These are phyloP conservation scores for Euthynnus affinis DNA, from an alignment of 2,797 vertebrate species.

Conservation along the genomic window DNA sequence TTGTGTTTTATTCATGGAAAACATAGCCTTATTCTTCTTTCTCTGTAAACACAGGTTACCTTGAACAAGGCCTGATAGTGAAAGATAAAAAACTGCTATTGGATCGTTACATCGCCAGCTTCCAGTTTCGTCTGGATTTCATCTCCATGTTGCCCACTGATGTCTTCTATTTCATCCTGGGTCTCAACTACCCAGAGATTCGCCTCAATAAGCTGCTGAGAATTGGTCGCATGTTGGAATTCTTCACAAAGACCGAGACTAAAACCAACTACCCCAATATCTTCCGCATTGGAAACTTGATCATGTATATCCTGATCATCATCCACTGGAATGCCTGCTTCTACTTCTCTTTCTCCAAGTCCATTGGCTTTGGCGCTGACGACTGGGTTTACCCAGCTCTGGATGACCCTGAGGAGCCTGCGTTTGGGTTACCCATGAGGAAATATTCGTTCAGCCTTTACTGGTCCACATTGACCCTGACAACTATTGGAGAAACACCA, in stretches of 20 bases:
- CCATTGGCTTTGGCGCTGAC: constrained; percentile 95
- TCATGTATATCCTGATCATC: constrained; percentile 99
- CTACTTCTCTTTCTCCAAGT: constrained; percentile 96
- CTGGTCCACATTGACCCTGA: constrained; percentile 97
- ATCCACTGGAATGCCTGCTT: constrained; percentile 99
- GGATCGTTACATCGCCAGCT: constrained; percentile 86
- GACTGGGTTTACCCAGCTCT: constrained; percentile 96
- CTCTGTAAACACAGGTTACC: constrained; percentile 86
- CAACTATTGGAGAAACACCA: constrained; percentile 97
- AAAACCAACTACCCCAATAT: constrained; percentile 98
- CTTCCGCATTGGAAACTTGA: constrained; percentile 95
- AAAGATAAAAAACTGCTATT: constrained; percentile 90
- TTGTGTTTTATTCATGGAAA: background rate
- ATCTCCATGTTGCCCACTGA: constrained; percentile 95
- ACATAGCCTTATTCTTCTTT: background rate
- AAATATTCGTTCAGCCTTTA: constrained; percentile 98
- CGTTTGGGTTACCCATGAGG: constrained; percentile 90
- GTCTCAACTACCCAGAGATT: constrained; percentile 95
- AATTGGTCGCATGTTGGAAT: constrained; percentile 95
- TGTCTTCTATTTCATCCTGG: constrained; percentile 89
- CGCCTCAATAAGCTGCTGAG: constrained; percentile 94
- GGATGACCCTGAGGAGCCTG: constrained; percentile 86
- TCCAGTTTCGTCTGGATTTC: constrained; percentile 92
- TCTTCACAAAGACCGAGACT: constrained; percentile 95
- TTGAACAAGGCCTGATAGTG: constrained; percentile 95